These are phyloP conservation scores for Epistrophe eligans DNA, from an alignment of 2,888 invertebrate species.

Conservation along the genomic window DNA sequence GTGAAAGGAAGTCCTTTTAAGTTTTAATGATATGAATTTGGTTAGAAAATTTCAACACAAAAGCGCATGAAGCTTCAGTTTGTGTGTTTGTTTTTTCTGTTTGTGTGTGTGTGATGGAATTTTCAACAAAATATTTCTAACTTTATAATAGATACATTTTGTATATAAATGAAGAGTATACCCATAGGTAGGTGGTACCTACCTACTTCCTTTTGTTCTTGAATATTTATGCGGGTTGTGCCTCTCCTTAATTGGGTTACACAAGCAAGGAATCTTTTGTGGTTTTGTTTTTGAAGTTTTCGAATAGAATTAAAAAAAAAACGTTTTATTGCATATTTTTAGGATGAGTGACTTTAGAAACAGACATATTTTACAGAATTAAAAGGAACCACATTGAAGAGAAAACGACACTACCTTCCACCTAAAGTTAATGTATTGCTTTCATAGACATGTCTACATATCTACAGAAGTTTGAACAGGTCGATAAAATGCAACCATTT, in stretches of 20 bases:
- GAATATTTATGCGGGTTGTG: slow-evolving; percentile 2
- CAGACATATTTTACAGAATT: background rate
- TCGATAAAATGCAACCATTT: no score
- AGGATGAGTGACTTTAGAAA: background rate
- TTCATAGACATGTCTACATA: no score
- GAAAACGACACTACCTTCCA: no score
- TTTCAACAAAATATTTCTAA: background rate
- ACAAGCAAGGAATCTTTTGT: background rate
- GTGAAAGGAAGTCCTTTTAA: slow-evolving; percentile 1
- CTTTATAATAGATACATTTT: background rate
- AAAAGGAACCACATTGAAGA: no score
- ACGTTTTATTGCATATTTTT: background rate
- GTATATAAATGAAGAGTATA: background rate
- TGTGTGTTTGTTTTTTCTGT: background rate
- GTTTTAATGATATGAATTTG: slow-evolving; percentile 8
- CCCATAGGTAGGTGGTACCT: background rate
- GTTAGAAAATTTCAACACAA: background rate
- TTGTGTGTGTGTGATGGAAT: background rate
- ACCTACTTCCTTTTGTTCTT: background rate
- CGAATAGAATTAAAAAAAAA: background rate
- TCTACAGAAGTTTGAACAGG: no score
- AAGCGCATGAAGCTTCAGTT: background rate
- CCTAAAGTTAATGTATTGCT: no score
- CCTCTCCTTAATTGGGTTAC: background rate
- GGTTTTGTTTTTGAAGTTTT: background rate